phyloP scores from a whole-genome alignment of 23 tunicate genomes.

The Trididemnum miniatum region DNA sequence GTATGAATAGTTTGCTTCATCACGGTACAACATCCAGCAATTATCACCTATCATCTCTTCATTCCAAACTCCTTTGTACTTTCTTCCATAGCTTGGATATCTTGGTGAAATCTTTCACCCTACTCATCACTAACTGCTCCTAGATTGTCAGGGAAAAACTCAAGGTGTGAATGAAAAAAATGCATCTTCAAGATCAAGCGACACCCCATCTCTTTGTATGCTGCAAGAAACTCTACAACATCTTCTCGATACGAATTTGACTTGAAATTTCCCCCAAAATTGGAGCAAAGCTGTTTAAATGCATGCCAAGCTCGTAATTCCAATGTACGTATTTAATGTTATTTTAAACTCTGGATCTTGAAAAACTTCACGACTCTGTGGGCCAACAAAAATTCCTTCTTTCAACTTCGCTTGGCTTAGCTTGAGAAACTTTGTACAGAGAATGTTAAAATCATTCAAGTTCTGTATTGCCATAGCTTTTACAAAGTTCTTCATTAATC shows the following conservation, averaged over 20 bases:
- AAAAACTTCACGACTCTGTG: not conserved
- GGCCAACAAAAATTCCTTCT: slow-evolving; percentile 17
- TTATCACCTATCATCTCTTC: slow-evolving; percentile 10
- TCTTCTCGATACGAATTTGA: not conserved
- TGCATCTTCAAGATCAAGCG: slow-evolving; percentile 1
- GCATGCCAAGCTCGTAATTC: slow-evolving; percentile 20
- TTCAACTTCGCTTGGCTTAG: not conserved
- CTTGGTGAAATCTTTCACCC: slow-evolving; percentile 22
- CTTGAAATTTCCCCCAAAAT: not conserved
- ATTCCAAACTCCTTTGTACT: slow-evolving; percentile 11
- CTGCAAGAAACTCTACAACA: slow-evolving; percentile 5
- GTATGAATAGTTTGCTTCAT: not conserved
- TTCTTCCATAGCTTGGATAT: slow-evolving; percentile 7
- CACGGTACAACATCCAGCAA: slow-evolving; percentile 6
- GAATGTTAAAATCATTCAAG: slow-evolving; percentile 2
- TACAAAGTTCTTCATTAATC: slow-evolving; percentile 26
- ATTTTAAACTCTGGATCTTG: too few relatives aligned
- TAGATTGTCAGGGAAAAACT: too few relatives aligned
- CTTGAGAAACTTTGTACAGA: slow-evolving; percentile 11
- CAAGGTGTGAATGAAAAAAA: slow-evolving; percentile 11
- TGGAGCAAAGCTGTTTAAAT: not conserved
- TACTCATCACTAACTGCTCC: slow-evolving; percentile 11
- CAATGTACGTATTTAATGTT: not conserved
- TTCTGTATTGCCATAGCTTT: slow-evolving; percentile 21
- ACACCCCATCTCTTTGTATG: not conserved